Conservation (phyloP, 1,140 invertebrate species). For the Macrostomum lignano region DNA sequence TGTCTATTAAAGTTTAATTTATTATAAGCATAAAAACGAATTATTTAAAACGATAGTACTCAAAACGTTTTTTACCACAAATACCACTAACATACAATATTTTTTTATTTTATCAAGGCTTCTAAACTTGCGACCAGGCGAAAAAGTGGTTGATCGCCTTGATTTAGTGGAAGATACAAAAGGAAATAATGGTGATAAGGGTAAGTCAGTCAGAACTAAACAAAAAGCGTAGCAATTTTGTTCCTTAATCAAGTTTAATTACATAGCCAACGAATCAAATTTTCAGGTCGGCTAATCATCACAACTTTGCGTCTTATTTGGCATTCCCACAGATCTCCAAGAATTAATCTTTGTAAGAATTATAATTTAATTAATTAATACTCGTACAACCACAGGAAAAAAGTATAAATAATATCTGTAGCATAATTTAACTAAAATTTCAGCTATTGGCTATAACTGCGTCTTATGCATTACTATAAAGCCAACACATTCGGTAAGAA, state of each 20-base stretch:
- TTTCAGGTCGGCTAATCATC: slow-evolving; percentile 42
- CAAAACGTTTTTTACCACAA: no score
- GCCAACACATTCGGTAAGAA: slow-evolving; percentile 50
- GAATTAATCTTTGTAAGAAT: slow-evolving; percentile 61
- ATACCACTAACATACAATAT: no score
- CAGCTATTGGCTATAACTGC: slow-evolving; percentile 66
- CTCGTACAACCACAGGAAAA: no score
- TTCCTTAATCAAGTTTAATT: slow-evolving; percentile 1
- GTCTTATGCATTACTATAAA: slow-evolving; percentile 51
- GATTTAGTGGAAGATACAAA: slow-evolving; percentile 87
- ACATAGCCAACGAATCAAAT: no score
- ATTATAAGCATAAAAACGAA: no score
- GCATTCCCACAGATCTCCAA: slow-evolving; percentile 52
- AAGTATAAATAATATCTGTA: no score
- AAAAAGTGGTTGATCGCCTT: slow-evolving; percentile 59
- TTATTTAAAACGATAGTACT: no score
- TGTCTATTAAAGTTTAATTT: no score
- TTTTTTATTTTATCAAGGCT: no score
- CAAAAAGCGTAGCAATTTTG: not conserved
- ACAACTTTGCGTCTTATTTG: slow-evolving; percentile 68
- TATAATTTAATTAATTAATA: not conserved
- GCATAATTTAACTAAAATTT: slow-evolving; percentile 14
- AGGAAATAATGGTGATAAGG: slow-evolving; percentile 70
- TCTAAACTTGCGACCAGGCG: no score
- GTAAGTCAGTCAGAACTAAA: slow-evolving; percentile 13